Base-by-base conservation (phyloP, 2,888 invertebrate species). In the Mantis religiosa region DNA sequence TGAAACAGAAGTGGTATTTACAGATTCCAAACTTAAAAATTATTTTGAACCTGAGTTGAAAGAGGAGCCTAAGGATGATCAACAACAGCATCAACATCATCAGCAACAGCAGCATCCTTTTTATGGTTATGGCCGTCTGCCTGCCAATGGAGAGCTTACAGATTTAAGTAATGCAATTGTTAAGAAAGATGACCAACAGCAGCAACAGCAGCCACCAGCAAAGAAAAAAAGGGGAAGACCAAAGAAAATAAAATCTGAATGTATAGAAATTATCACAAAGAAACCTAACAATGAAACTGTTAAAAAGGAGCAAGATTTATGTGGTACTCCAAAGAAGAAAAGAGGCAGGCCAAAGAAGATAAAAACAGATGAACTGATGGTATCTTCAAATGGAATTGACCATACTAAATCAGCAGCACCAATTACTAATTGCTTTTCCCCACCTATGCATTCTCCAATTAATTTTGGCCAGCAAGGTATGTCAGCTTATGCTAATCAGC, bases 181-280 rank as follows among this genome's bases (percentile, higher is more conserved):
- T 91, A 94, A 94, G 93, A 94, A 88, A 93, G 94, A 93, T 41
- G 91, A 90, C n/a, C 90, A 90, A 89, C 91, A 89, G 71, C 54
- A 71, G 54, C 41, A 41, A 41, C 54, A 71, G 54, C 54, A 71
- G 54, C 89, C 90, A 90, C 96, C 97, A 0, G 96, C 96, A 85
- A 97, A 97, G 94, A 98, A 98, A 94, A 97, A 97, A 93, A 95
- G 97, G n/a, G 98, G 98, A 1, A 86, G 97, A n/a, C 97, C 98
- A 90, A 97, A 97, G 94, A 98, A 98, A 93, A 95, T 96, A 41
- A 96, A 96, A 92, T 95, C 95, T 92, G 96, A 95, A 92, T 96
- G 95, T 47, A 96, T 95, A 92, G 95, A 95, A 91, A 91, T 91
- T 0, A 71, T 71, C 6, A 71, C 54, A 71, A 94, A 94, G 89